Percentiles rank a stretch among this genome's conserved stretches.
Conservation (phyloP, 2,113 vertebrate genomes). For the Grallaria varia region DNA sequence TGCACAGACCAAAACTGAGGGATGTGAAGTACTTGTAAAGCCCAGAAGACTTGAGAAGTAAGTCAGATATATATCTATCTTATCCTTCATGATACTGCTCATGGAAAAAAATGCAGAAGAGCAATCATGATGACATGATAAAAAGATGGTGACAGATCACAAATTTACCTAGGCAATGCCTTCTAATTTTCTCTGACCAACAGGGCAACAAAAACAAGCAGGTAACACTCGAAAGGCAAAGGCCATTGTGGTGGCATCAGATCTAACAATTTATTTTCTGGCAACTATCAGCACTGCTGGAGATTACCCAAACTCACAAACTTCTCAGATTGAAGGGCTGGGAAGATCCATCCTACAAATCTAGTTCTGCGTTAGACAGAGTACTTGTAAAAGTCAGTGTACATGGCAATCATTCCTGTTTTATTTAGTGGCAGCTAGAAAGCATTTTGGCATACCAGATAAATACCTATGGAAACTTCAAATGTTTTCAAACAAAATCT, state of each 20-base stretch:
- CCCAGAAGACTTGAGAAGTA: background rate
- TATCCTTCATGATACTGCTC: background rate
- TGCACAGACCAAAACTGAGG: background rate
- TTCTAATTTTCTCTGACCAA: background rate
- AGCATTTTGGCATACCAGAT: background rate
- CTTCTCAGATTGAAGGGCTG: background rate
- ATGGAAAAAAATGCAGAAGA: background rate
- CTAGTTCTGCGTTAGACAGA: fast-evolving
- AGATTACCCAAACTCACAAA: background rate
- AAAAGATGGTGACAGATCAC: background rate
- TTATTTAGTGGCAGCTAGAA: background rate
- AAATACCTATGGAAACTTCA: background rate
- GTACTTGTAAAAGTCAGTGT: background rate
- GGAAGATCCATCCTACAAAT: background rate
- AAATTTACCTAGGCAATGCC: background rate
- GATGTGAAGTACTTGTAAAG: background rate
- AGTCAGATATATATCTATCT: background rate
- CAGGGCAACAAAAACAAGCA: background rate
- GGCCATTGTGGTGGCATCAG: background rate
- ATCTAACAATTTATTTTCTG: background rate
- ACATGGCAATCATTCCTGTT: background rate
- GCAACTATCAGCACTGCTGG: background rate
- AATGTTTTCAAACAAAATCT: background rate
- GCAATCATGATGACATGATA: background rate
- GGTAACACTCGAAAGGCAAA: background rate